A percentile compares a stretch with the other conserved stretches of the same genome.
Conservation (phyloP, 2,888 invertebrate genomes). For the Autographa gamma region DNA sequence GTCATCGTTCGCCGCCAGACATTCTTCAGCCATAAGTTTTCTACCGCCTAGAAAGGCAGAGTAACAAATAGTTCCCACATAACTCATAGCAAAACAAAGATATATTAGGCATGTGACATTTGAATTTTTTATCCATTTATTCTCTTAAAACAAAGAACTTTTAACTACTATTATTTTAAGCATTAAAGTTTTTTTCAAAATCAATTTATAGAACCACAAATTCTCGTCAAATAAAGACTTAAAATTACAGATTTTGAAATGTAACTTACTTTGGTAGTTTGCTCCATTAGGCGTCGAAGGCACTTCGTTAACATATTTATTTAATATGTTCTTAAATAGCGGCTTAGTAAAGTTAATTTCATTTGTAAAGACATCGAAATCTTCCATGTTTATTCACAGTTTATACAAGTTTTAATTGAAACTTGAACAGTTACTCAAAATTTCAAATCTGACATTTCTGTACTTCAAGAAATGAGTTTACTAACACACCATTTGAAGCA, state of each 20-base stretch:
- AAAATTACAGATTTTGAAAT: neutral
- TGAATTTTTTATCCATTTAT: constrained; percentile 2
- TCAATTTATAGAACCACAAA: neutral
- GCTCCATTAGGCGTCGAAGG: constrained; percentile 79
- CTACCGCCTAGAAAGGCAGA: constrained; percentile 72
- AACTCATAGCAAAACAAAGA: constrained; percentile 21
- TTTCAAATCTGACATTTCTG: constrained; percentile 50
- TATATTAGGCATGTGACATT: neutral
- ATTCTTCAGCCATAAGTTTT: constrained; percentile 81
- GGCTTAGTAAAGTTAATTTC: constrained; percentile 81
- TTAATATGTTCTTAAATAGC: constrained; percentile 74
- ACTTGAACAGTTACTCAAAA: constrained; percentile 36
- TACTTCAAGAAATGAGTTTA: neutral
- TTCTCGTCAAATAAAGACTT: neutral
- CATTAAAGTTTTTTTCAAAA: neutral
- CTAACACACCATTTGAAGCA: neutral
- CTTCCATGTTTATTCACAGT: constrained; percentile 74
- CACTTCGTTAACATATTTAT: constrained; percentile 76
- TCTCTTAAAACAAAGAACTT: neutral
- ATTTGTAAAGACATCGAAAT: constrained; percentile 84
- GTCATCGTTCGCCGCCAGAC: constrained; percentile 72
- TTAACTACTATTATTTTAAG: neutral
- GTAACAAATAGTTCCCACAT: constrained; percentile 15
- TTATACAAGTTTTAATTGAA: constrained; percentile 5
- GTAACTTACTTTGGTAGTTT: constrained; percentile 83